Evolutionary conservation across 2,797 vertebrate genomes (phyloP).

Genomic region (Cephalopachus bancanus): DNA sequence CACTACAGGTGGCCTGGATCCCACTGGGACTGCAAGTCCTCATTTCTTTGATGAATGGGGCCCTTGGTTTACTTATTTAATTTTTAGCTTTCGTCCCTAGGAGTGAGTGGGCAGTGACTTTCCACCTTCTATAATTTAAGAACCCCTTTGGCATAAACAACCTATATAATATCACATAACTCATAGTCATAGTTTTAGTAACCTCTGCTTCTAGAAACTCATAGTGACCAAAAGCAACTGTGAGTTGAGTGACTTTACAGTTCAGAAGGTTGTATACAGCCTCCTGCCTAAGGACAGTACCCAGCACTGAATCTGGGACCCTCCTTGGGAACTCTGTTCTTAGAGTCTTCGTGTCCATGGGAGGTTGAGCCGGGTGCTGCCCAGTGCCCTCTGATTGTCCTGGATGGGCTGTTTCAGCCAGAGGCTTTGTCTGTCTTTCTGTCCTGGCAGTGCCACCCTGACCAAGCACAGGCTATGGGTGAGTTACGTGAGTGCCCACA

Average conservation of each 20-base stretch:
- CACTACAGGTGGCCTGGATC: not conserved
- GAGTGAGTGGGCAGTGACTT: not conserved
- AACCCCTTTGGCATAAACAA: not conserved
- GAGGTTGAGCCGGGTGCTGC: not conserved
- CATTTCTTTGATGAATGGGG: not conserved
- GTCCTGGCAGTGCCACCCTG: not conserved
- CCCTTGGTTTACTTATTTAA: not conserved
- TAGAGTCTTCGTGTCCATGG: not conserved
- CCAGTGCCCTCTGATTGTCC: not conserved
- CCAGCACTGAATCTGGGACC: not conserved
- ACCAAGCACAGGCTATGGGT: not conserved
- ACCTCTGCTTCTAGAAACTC: not conserved
- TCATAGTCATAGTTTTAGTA: not conserved
- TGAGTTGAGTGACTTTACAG: not conserved
- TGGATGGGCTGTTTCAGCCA: not conserved
- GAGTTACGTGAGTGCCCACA: not conserved
- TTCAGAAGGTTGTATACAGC: not conserved
- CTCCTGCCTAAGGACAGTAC: not conserved
- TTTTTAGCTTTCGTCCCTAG: not conserved
- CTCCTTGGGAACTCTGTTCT: not conserved
- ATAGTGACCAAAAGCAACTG: not conserved
- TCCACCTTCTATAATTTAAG: not conserved
- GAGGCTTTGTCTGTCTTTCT: not conserved
- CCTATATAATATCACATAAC: not conserved
- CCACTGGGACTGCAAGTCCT: rapidly evolving